These are phyloP conservation scores for Muschampia staudingeri DNA, from an alignment of 2,888 invertebrate species.

Conservation along the genomic window DNA sequence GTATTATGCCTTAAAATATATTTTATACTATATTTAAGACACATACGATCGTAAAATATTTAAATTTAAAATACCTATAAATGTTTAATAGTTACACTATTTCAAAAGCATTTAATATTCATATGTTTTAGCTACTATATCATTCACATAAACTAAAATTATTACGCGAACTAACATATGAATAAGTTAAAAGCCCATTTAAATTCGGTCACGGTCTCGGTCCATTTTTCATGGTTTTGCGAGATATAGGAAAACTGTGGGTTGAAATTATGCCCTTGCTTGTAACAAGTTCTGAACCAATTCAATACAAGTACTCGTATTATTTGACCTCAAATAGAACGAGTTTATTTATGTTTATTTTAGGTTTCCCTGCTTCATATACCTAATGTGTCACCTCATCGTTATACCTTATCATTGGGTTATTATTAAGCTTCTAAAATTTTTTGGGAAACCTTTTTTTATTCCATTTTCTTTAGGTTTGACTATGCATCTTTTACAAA, in stretches of 20 bases:
- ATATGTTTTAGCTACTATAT: not conserved
- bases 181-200: not conserved
- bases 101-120: constrained; percentile 3
- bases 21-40: too few relatives aligned
- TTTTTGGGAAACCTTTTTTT: too few relatives aligned
- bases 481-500: too few relatives aligned
- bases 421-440: too few relatives aligned
- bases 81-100: not conserved
- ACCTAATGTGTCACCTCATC: too few relatives aligned
- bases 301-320: not conserved
- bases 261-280: not conserved
- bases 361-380: too few relatives aligned
- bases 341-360: too few relatives aligned
- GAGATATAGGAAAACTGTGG: not conserved
- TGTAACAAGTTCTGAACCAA: not conserved
- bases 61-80: not conserved
- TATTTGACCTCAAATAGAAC: not conserved
- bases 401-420: too few relatives aligned
- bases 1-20: too few relatives aligned
- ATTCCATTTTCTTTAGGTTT: too few relatives aligned
- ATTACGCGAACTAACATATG: constrained; percentile 2
- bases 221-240: not conserved
- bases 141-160: not conserved
- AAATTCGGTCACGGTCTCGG: constrained; percentile 5
- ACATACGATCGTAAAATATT: too few relatives aligned